Conservation (phyloP, 2,888 invertebrate genomes). For the Clitarchus hookeri region DNA sequence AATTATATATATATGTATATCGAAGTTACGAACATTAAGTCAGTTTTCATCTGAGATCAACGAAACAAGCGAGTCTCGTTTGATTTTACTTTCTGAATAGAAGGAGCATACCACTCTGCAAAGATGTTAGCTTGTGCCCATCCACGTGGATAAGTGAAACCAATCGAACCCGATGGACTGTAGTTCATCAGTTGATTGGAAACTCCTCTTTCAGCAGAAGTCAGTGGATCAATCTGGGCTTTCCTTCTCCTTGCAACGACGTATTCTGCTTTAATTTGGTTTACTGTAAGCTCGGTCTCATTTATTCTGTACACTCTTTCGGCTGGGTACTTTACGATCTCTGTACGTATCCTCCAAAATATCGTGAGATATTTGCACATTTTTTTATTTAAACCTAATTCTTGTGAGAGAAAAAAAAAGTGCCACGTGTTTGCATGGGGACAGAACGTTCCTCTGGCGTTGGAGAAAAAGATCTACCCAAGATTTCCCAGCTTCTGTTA, state of each 20-base stretch:
- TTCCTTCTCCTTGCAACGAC: slow-evolving; percentile 29
- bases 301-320: not conserved
- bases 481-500: not conserved
- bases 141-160: not conserved
- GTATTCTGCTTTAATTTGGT: slow-evolving; percentile 28
- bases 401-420: slow-evolving; percentile 15
- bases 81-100: slow-evolving; percentile 18
- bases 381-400: slow-evolving; percentile 30
- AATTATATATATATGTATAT: slow-evolving; percentile 17
- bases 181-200: slow-evolving; percentile 17
- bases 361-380: slow-evolving; percentile 22
- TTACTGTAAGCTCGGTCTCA: slow-evolving; percentile 25
- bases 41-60: slow-evolving; percentile 28
- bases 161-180: slow-evolving; percentile 21
- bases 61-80: slow-evolving; percentile 16
- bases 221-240: slow-evolving; percentile 26
- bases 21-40: not conserved
- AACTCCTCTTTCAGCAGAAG: slow-evolving; percentile 24
- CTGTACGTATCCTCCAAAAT: slow-evolving; percentile 2
- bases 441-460: not conserved
- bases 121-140: slow-evolving; percentile 28
- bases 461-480: not conserved
- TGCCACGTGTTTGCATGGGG: not conserved
- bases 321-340: not conserved
- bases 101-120: slow-evolving; percentile 19